Evolutionary conservation across 2,888 invertebrate genomes (phyloP), one percentile per base, ranked within the genome.

Genomic region (Muscina levida): DNA sequence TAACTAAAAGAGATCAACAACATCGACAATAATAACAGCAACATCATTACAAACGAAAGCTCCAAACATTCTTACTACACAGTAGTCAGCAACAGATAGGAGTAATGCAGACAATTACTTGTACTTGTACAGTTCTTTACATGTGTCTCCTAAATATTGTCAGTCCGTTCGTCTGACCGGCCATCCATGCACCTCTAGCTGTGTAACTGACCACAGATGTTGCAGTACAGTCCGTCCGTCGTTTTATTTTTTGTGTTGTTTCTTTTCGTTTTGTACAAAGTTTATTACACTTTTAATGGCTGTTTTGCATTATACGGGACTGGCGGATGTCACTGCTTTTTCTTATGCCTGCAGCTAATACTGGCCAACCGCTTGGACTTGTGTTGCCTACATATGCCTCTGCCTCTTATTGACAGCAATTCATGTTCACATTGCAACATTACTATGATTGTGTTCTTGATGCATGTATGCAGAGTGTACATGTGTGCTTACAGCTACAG

Each of bases 1-100:
- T 59, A 77, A 77, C 77, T 71, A 77, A 80, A 77, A 67, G 72
- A 74, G 77, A 80, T 77, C 77, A 77, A 77, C 80, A 77, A 71
- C 70, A 44, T 42, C 39, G 26, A 44, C 15, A 19, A 22, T 19
- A 24, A n/a, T 11, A 62, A 19, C 65, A 66, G 24, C n/a, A 19
- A 10, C 42, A 51, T 13, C 17, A 65, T 31, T 22, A 56, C 24
- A 4, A 24, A 1, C 19, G 53, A 22, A 24, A 8, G 13, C 11
- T 37, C 31, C 13, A n/a, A 44, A 57, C 22, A 42, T 59, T 56
- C 53, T 53, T 56, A 46, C 46, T 15, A 65, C 13, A 37, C 72
- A 79, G 72, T 76, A 57, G 67, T 26, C 62, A 65, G 48, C 56
- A 56, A 26, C 3, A 62, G 39, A 39, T 59, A 22, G 59, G 11